These are phyloP conservation scores for Emys orbicularis DNA, from an alignment of 2,797 vertebrate genomes.

Conservation along the genomic window DNA sequence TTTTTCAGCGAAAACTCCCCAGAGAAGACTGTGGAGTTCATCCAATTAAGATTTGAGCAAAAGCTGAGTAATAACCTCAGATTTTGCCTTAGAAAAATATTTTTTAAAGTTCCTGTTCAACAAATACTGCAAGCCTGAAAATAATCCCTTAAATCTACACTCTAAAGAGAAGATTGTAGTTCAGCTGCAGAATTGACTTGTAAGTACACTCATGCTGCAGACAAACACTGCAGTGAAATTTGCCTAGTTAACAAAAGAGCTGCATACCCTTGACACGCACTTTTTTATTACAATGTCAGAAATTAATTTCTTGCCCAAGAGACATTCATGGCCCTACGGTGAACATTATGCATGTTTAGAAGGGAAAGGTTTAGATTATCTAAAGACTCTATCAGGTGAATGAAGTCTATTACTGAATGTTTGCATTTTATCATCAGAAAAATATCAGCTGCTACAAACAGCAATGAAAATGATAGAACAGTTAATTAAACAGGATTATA, in stretches of 20 bases:
- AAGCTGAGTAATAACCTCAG: neutral
- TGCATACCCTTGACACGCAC: constrained; percentile 6
- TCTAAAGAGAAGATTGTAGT: constrained; percentile 29
- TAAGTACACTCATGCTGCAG: constrained; percentile 31
- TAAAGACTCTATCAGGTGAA: constrained; percentile 47
- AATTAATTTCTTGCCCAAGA: constrained; percentile 66
- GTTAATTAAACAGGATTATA: constrained; percentile 53
- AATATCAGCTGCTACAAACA: neutral
- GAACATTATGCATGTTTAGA: constrained; percentile 55
- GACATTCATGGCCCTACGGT: neutral
- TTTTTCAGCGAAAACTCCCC: neutral
- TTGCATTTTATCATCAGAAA: constrained; percentile 40
- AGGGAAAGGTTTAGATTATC: constrained; percentile 60
- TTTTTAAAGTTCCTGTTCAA: constrained; percentile 47
- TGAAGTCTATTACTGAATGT: constrained; percentile 47
- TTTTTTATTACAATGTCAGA: constrained; percentile 42
- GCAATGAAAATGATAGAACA: constrained; percentile 32
- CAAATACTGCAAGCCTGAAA: constrained; percentile 3
- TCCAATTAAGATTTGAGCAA: neutral
- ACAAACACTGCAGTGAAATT: constrained; percentile 67
- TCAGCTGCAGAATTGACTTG: constrained; percentile 56
- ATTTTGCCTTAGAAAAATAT: neutral
- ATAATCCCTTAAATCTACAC: constrained; percentile 45
- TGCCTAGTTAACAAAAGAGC: constrained; percentile 62
- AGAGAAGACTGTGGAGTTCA: neutral